Evolutionary conservation across 2,888 invertebrate species (phyloP).

Genomic region (Cephus pygmeus): DNA sequence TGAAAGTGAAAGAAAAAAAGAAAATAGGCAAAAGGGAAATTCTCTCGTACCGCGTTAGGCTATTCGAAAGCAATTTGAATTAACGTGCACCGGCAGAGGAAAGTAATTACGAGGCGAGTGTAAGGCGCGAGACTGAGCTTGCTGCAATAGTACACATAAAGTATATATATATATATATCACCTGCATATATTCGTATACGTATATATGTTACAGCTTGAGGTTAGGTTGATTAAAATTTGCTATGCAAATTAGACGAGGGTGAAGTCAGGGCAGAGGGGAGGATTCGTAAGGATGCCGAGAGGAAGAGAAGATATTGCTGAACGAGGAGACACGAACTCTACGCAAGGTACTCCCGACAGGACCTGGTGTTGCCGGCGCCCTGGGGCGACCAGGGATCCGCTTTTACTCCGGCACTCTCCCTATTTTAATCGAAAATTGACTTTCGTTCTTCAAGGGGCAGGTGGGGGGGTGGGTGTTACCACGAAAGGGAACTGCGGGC

Average conservation of each 20-base stretch:
- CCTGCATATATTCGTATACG: slow-evolving; percentile 13
- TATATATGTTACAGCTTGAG: slow-evolving; percentile 31
- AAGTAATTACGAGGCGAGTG: slow-evolving; percentile 55
- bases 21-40: slow-evolving; percentile 2
- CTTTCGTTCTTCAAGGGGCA: neutral
- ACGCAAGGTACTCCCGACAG: neutral
- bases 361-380: neutral
- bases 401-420: neutral
- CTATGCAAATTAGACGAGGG: slow-evolving; percentile 52
- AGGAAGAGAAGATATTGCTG: neutral
- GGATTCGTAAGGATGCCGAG: neutral
- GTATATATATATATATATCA: slow-evolving; percentile 14
- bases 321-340: neutral
- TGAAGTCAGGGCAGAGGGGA: slow-evolving; percentile 14
- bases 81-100: slow-evolving; percentile 56
- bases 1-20: neutral
- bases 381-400: neutral
- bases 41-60: slow-evolving; percentile 38
- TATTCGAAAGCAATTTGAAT: slow-evolving; percentile 61
- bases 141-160: slow-evolving; percentile 8
- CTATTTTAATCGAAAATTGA: neutral
- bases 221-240: slow-evolving; percentile 53
- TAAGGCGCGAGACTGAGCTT: slow-evolving; percentile 24
- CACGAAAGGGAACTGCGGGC: neutral
- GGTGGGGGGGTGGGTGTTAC: neutral